A percentile compares a stretch with the other conserved stretches of the same genome.
These are phyloP conservation scores for Athripsodes cinereus DNA, from an alignment of 2,888 invertebrate genomes.

Conservation along the genomic window DNA sequence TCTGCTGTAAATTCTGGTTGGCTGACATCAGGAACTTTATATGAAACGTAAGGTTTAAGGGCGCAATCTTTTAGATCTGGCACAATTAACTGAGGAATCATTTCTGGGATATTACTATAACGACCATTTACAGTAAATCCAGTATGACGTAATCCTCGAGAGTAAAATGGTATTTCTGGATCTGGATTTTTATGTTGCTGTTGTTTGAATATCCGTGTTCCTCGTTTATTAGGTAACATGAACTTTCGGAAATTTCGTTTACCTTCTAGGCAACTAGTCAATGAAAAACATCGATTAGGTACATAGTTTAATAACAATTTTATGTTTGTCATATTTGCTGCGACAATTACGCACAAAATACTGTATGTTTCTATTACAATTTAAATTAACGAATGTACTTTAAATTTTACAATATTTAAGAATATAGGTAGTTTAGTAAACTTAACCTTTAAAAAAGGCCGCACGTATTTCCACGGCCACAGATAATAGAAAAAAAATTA, in stretches of 20 bases:
- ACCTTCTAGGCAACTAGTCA: constrained; percentile 37
- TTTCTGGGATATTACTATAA: constrained; percentile 71
- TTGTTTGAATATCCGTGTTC: constrained; percentile 59
- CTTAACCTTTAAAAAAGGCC: too few species aligned
- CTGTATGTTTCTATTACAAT: too few species aligned
- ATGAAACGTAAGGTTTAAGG: constrained; percentile 93
- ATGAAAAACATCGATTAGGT: constrained; percentile 38
- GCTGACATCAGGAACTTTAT: constrained; percentile 65
- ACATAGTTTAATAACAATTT: constrained; percentile 36
- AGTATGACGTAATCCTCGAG: constrained; percentile 61
- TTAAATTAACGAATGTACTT: too few species aligned
- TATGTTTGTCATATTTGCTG: constrained; percentile 44
- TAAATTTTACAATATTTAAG: too few species aligned
- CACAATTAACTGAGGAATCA: constrained; percentile 87
- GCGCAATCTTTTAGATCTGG: constrained; percentile 79
- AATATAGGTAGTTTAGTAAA: too few species aligned
- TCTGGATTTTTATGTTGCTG: constrained; percentile 50
- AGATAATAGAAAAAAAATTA: too few species aligned
- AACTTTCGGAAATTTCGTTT: constrained; percentile 83
- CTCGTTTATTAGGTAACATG: constrained; percentile 67
- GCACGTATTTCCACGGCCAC: too few species aligned
- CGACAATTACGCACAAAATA: too few species aligned
- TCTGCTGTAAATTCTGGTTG: constrained; percentile 79
- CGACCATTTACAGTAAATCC: constrained; percentile 44
- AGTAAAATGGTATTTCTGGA: constrained; percentile 61